phyloP scores from a whole-genome alignment of 2,797 vertebrate species.

The Acipenser ruthenus region DNA sequence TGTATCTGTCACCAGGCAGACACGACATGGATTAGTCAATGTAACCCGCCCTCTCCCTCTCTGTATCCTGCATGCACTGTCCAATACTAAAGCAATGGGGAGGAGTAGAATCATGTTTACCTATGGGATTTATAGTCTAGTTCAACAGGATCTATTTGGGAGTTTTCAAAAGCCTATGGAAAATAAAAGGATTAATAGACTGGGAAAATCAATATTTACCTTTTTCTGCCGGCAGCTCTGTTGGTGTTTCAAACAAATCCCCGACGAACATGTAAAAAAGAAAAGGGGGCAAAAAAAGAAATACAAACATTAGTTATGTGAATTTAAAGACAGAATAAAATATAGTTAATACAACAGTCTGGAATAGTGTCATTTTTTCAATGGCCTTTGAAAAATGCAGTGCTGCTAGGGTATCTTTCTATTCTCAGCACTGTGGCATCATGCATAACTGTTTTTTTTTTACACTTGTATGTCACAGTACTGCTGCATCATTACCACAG shows the following conservation, averaged over 20 bases:
- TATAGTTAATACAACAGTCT: too few relatives aligned
- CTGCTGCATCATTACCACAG: too few relatives aligned
- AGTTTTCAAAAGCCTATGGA: constrained; percentile 23
- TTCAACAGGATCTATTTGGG: constrained; percentile 28
- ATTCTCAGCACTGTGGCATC: too few relatives aligned
- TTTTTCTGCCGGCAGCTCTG: constrained; percentile 91
- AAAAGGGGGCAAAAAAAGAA: too few relatives aligned
- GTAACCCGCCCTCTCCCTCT: too few relatives aligned
- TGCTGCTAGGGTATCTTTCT: too few relatives aligned
- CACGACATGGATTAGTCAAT: not conserved
- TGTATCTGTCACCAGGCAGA: not conserved
- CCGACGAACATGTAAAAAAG: constrained; percentile 19
- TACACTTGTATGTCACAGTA: too few relatives aligned
- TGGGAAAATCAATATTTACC: constrained; percentile 73
- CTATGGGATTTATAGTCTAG: constrained; percentile 30
- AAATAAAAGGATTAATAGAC: constrained; percentile 31
- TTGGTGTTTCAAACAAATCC: constrained; percentile 34
- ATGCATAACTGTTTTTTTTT: too few relatives aligned
- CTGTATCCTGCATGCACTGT: not conserved
- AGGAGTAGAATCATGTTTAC: constrained; percentile 9
- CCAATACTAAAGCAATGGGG: not conserved
- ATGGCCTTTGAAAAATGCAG: too few relatives aligned
- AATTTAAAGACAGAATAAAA: not conserved
- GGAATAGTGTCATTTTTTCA: too few relatives aligned
- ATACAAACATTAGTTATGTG: constrained; percentile 14